phyloP scores from a whole-genome alignment of 2,113 vertebrate genomes.

The Lynx canadensis region DNA sequence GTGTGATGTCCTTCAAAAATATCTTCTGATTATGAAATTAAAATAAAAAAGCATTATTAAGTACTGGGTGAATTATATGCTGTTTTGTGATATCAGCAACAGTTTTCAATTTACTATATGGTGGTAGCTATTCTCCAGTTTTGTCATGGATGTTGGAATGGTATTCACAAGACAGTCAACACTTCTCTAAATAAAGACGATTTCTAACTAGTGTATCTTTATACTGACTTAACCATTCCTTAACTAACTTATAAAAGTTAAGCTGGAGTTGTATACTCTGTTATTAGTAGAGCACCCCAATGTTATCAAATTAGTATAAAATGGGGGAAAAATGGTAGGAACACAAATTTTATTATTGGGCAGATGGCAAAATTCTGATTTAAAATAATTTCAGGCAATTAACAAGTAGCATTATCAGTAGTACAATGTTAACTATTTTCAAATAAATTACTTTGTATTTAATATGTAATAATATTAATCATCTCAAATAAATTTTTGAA shows the following conservation, averaged over 20 bases:
- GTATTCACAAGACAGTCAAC: background rate
- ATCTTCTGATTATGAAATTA: too few relatives aligned
- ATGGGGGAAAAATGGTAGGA: background rate
- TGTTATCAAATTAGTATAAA: background rate
- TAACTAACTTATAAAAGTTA: background rate
- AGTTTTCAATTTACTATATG: background rate
- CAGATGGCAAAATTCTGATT: background rate
- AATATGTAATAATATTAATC: background rate
- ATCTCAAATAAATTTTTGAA: constrained; percentile 21
- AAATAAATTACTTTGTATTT: background rate
- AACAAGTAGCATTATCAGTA: background rate
- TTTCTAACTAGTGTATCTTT: background rate
- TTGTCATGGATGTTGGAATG: background rate
- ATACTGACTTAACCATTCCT: background rate
- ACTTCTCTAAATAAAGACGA: background rate
- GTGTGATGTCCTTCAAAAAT: background rate
- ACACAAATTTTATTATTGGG: background rate
- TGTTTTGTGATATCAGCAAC: background rate
- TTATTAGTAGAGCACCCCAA: background rate
- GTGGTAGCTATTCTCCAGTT: background rate
- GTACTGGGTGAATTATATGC: background rate
- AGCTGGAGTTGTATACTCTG: background rate
- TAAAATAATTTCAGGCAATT: background rate
- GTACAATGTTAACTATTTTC: background rate
- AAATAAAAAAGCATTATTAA: background rate